These are phyloP conservation scores for Cryptus armator DNA, from an alignment of 2,888 invertebrate genomes.

Conservation along the genomic window DNA sequence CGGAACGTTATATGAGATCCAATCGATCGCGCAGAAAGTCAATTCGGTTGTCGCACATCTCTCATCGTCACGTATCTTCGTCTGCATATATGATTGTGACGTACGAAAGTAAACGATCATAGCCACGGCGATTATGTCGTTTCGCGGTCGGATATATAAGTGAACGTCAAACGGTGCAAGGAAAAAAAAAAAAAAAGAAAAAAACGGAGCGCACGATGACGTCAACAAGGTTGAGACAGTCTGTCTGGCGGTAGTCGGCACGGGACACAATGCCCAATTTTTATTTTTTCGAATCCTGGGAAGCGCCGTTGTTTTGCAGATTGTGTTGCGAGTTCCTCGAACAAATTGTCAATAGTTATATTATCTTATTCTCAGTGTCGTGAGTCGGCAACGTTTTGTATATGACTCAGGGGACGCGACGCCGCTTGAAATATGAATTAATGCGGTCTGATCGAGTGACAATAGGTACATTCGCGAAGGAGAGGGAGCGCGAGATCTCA, in stretches of 20 bases:
- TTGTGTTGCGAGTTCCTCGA: slow-evolving; percentile 2
- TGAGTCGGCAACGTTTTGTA: not conserved
- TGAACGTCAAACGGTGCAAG: not conserved
- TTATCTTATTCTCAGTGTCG: not conserved
- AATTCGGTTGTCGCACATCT: not conserved
- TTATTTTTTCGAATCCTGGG: slow-evolving; percentile 23
- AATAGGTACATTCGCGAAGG: slow-evolving; percentile 16
- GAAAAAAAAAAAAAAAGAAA: slow-evolving; percentile 16
- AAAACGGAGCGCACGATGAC: not conserved
- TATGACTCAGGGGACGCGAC: not conserved
- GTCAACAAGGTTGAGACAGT: not conserved
- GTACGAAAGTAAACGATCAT: not conserved
- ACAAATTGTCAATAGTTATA: not conserved
- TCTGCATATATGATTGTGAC: not conserved
- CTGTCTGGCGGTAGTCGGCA: slow-evolving; percentile 19
- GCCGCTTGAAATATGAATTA: slow-evolving; percentile 26
- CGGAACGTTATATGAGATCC: not conserved
- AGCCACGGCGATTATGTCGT: not conserved
- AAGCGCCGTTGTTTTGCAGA: not conserved
- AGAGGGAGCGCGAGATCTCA: slow-evolving; percentile 2
- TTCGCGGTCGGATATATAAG: not conserved
- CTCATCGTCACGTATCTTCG: not conserved
- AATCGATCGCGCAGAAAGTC: not conserved
- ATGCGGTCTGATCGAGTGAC: slow-evolving; percentile 17
- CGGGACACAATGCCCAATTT: slow-evolving; percentile 7